phyloP scores from a whole-genome alignment of 2,113 vertebrate genomes.

The Tragulus kanchil region DNA sequence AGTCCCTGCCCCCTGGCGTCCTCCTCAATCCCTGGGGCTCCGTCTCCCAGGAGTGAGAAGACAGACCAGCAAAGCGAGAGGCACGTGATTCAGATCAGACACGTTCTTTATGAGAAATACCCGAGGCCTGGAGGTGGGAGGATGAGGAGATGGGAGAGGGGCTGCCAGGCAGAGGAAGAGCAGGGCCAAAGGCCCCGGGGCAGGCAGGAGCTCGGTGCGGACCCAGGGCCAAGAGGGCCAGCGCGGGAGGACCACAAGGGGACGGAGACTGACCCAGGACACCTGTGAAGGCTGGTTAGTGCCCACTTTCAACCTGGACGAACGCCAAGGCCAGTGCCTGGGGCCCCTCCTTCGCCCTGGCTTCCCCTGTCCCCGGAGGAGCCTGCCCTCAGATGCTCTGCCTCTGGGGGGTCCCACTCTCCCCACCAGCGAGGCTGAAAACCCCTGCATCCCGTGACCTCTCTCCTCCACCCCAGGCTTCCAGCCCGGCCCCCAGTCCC shows the following conservation, averaged over 20 bases:
- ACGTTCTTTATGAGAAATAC: background rate
- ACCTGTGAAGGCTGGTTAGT: background rate
- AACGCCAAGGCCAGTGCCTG: background rate
- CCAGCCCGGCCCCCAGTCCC: background rate
- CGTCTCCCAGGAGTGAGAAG: background rate
- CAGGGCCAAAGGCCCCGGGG: background rate
- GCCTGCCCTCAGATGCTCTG: background rate
- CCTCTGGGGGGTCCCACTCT: background rate
- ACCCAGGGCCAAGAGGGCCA: background rate
- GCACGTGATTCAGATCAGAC: background rate
- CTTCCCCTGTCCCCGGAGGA: background rate
- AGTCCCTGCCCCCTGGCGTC: too few relatives aligned
- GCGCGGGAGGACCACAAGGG: background rate
- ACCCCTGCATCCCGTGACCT: background rate
- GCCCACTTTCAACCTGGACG: background rate
- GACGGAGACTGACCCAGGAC: background rate
- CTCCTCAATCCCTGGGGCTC: background rate
- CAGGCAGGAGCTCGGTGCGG: background rate
- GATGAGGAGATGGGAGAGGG: background rate
- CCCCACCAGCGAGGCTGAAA: background rate
- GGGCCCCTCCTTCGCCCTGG: background rate
- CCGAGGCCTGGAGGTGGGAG: fast-evolving
- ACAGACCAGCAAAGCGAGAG: background rate
- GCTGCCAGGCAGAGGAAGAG: background rate
- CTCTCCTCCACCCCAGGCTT: background rate